phyloP scores from a whole-genome alignment of 2,888 invertebrate genomes.

The Choreutis nemorana region DNA sequence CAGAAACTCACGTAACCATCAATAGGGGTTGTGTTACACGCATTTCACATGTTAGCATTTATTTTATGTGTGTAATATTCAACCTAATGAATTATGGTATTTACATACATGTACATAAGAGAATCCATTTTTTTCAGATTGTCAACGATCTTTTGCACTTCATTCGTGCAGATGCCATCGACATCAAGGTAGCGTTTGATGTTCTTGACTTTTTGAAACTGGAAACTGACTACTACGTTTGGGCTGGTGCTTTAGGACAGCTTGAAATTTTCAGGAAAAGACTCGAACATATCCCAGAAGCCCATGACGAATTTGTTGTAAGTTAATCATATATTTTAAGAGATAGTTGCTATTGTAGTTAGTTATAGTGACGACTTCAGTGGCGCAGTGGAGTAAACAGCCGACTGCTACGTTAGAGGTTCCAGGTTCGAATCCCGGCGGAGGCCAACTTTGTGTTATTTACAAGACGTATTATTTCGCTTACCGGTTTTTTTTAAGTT shows the following conservation, averaged over 20 bases:
- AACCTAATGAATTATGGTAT: background rate
- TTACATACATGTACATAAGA: background rate
- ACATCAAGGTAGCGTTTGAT: constrained; percentile 66
- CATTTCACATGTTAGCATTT: background rate
- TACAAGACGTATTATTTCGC: too few species aligned
- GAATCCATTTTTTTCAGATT: constrained; percentile 42
- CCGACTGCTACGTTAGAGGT: too few species aligned
- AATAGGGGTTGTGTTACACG: background rate
- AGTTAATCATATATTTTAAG: constrained; percentile 12
- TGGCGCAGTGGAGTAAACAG: too few species aligned
- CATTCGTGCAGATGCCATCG: constrained; percentile 66
- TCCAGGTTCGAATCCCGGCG: too few species aligned
- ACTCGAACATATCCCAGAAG: constrained; percentile 35
- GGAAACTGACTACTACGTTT: constrained; percentile 79
- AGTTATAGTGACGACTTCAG: too few species aligned
- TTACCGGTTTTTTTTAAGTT: too few species aligned
- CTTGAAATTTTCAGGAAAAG: constrained; percentile 56
- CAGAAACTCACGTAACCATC: background rate
- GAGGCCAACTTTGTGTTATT: too few species aligned
- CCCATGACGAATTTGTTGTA: constrained; percentile 32
- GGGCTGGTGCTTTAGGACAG: constrained; percentile 70
- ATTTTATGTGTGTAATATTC: constrained; percentile 2
- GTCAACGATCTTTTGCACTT: constrained; percentile 80
- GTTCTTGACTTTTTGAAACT: constrained; percentile 71
- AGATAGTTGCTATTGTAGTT: background rate